Base-by-base conservation (phyloP, 2,888 invertebrate species). In the Epinotia bilunana region DNA sequence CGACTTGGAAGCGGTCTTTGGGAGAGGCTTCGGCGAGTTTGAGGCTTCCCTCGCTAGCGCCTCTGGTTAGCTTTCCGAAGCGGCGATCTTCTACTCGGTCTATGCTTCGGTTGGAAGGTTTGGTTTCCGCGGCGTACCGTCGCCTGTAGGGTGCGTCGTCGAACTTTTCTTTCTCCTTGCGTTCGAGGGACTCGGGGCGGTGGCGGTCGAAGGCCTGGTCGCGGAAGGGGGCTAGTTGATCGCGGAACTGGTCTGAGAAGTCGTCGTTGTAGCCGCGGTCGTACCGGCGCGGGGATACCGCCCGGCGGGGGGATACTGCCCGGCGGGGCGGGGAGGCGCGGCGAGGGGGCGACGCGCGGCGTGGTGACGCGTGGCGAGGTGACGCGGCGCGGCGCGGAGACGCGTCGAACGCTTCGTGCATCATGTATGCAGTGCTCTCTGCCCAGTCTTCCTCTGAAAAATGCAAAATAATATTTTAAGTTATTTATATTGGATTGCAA, bases 1-100 rank as follows among this genome's bases (percentile, higher is more conserved):
- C 97, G 82, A 97, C 97, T 82, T 97, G 96, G 90, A 98, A 97
- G 76, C 97, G 95, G 83, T 97, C 97, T 80, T 96, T 95, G 0
- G 97, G 97, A 1, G 96, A 95, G 65, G 89, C 83, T 81, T 94
- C 90, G 1, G 91, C 87, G 20, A 91, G 67, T 79, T 94, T 93
- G 67, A 92, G 81, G 85, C 94, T 90, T 79, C 95, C 85, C 88
- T 95, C 88, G 88, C 94, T 87, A 82, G 92, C 83, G 78, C 94
- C 88, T 77, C 93, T 82, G 39, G 91, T 91, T 3, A 93, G 84
- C 79, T 91, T 93, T 0, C 91, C 91, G 82, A 88, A 92, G 82
- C 92, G 83, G 81, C 95, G 83, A 74, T 95, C 95, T 76, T 95
- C 95, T 2, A 86, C 88, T 79, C 92, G 83, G 73, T 93, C 93